phyloP scores from a whole-genome alignment of 1,140 invertebrate genomes.

The Teleopsis dalmanni region DNA sequence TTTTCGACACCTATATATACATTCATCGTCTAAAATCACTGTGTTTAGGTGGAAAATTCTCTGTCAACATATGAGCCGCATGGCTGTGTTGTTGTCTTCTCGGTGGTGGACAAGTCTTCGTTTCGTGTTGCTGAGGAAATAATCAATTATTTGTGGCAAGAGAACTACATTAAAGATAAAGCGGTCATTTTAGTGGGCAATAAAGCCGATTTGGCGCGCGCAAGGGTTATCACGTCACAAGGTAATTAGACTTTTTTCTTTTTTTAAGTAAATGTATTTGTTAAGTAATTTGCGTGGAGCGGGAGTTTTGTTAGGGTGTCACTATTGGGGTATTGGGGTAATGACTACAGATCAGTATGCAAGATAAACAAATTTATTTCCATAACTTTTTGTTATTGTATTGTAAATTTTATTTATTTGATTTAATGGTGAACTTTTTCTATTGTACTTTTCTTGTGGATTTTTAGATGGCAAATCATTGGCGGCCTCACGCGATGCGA shows the following conservation, averaged over 20 bases:
- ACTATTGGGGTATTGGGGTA: too few species aligned
- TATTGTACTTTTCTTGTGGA: neutral
- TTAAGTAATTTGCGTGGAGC: too few species aligned
- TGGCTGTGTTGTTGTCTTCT: slow-evolving; percentile 83
- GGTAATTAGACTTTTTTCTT: slow-evolving; percentile 56
- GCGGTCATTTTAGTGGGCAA: slow-evolving; percentile 89
- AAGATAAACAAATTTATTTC: too few species aligned
- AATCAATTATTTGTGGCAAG: slow-evolving; percentile 70
- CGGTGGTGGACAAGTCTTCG: slow-evolving; percentile 69
- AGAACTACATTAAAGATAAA: slow-evolving; percentile 69
- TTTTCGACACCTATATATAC: neutral
- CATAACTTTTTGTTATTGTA: too few species aligned
- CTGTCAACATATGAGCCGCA: slow-evolving; percentile 80
- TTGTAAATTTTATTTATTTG: too few species aligned
- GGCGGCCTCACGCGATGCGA: slow-evolving; percentile 77
- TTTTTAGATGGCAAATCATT: slow-evolving; percentile 73
- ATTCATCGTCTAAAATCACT: neutral
- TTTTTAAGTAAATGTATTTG: too few species aligned
- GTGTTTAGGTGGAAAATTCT: slow-evolving; percentile 68
- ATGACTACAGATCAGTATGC: too few species aligned
- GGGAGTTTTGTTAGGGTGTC: too few species aligned
- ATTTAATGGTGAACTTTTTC: neutral
- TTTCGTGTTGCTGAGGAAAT: slow-evolving; percentile 72
- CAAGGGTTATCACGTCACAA: slow-evolving; percentile 68
- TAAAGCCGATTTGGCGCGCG: slow-evolving; percentile 84